Evolutionary conservation across 2,113 vertebrate species (phyloP).

Genomic region (Vimba vimba): DNA sequence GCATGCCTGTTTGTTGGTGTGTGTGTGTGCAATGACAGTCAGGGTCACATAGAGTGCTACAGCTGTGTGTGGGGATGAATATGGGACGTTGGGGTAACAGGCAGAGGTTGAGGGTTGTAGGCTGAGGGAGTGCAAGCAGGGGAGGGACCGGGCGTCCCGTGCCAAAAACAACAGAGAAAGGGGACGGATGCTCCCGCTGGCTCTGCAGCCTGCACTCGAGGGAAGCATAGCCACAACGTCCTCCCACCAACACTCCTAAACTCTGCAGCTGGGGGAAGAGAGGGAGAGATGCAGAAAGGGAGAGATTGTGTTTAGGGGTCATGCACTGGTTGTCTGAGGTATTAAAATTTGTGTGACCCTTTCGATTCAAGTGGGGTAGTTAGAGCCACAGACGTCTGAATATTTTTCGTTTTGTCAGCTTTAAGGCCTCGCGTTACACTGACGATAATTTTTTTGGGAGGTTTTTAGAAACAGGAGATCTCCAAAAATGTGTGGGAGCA

Average conservation of each 20-base stretch:
- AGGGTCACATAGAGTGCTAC: constrained; percentile 75
- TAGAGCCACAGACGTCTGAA: constrained; percentile 13
- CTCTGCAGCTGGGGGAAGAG: constrained; percentile 30
- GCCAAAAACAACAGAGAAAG: constrained; percentile 68
- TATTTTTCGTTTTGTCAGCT: constrained; percentile 24
- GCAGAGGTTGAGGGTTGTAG: constrained; percentile 59
- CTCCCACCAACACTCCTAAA: constrained; percentile 30
- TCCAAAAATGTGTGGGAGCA: constrained; percentile 59
- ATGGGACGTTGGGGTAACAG: constrained; percentile 64
- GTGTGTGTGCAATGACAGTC: constrained; percentile 56
- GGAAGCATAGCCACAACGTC: constrained; percentile 28
- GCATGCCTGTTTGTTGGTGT: constrained; percentile 20
- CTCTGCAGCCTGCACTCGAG: constrained; percentile 25
- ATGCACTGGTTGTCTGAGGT: constrained; percentile 30
- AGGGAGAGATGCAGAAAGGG: constrained; percentile 6
- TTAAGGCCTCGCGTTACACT: not conserved
- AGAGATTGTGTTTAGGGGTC: constrained; percentile 28
- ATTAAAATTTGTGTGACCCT: constrained; percentile 30
- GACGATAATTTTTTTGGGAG: constrained; percentile 7
- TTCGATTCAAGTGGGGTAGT: constrained; percentile 6
- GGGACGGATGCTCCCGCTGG: constrained; percentile 60
- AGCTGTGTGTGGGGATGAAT: constrained; percentile 72
- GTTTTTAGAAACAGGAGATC: constrained; percentile 45
- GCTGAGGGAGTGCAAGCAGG: constrained; percentile 60
- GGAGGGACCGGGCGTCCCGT: constrained; percentile 54